These are phyloP conservation scores for Scortum barcoo DNA, from an alignment of 2,113 vertebrate species.

Conservation along the genomic window DNA sequence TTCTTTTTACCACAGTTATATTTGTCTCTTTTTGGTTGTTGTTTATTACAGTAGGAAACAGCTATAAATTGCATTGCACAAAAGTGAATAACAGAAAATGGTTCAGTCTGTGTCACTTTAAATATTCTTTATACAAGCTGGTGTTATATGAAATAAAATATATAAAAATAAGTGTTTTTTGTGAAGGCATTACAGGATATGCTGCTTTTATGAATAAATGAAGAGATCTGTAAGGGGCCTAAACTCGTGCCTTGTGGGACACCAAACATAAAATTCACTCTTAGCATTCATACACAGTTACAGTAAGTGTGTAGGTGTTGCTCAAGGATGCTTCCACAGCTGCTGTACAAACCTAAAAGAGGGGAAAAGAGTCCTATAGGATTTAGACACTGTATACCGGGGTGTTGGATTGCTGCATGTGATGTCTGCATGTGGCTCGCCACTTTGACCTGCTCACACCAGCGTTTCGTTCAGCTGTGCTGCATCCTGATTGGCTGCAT, in stretches of 20 bases:
- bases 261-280: background rate
- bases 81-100: no score
- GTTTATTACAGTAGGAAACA: no score
- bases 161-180: no score
- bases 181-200: no score
- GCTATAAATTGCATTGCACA: no score
- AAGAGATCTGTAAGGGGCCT: background rate
- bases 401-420: slow-evolving; percentile 66
- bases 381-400: background rate
- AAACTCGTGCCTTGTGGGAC: slow-evolving; percentile 8
- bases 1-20: no score
- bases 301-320: background rate
- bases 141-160: background rate
- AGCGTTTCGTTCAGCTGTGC: slow-evolving; percentile 23
- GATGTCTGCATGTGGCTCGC: slow-evolving; percentile 61
- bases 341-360: background rate
- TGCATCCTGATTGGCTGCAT: slow-evolving; percentile 63
- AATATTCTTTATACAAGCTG: background rate
- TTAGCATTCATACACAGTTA: background rate
- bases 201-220: background rate
- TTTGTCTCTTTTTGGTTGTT: no score
- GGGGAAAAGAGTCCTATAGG: background rate
- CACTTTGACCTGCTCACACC: slow-evolving; percentile 26
- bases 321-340: background rate
- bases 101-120: background rate